phyloP scores from a whole-genome alignment of 1,140 invertebrate species.

The Pantala flavescens region DNA sequence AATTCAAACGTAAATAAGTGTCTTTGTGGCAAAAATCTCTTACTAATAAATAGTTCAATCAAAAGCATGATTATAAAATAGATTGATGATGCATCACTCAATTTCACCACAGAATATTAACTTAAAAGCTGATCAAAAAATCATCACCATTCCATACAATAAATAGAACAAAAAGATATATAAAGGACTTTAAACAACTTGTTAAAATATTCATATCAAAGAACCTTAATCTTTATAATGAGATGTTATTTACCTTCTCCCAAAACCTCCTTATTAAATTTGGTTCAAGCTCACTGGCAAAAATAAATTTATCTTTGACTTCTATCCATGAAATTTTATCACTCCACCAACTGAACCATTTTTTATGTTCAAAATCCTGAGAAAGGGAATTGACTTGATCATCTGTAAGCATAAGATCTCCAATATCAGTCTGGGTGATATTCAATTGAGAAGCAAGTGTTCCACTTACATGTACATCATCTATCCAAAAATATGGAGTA shows the following conservation, averaged over 20 bases:
- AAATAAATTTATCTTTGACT: background rate
- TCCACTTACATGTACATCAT: conserved; percentile 73
- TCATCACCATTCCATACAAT: too few species aligned
- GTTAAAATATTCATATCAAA: too few species aligned
- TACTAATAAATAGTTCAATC: too few species aligned
- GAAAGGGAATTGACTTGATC: background rate
- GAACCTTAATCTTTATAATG: too few species aligned
- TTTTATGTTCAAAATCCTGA: background rate
- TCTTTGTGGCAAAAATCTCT: too few species aligned
- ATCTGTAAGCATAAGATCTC: background rate
- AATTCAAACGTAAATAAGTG: too few species aligned
- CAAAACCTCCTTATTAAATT: background rate
- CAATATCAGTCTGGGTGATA: conserved; percentile 34
- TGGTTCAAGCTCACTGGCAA: background rate
- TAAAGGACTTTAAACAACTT: too few species aligned
- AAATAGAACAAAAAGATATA: too few species aligned
- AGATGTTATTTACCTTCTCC: background rate
- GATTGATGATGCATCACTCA: too few species aligned
- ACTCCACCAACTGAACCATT: background rate
- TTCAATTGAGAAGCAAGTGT: conserved; percentile 50
- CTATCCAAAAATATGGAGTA: conserved; percentile 70
- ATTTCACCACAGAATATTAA: too few species aligned
- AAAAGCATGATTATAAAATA: too few species aligned
- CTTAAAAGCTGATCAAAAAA: too few species aligned
- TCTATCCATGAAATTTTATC: background rate